These are phyloP conservation scores for Blennius ocellaris DNA, from an alignment of 2,113 vertebrate species.

Conservation along the genomic window DNA sequence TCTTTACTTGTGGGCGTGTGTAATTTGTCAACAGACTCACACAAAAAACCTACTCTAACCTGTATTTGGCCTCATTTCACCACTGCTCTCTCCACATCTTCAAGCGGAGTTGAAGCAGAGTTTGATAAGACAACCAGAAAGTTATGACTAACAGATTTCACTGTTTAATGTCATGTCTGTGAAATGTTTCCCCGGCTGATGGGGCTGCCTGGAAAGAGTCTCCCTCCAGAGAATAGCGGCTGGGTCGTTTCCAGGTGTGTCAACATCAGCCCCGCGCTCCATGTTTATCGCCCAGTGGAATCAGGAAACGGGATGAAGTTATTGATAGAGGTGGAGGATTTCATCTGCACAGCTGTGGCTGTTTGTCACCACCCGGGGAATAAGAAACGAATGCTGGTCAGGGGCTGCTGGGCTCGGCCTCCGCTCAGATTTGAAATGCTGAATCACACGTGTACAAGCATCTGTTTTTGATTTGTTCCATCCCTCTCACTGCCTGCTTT, in stretches of 20 bases:
- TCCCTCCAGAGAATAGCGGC: neutral
- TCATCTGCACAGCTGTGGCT: conserved; percentile 16
- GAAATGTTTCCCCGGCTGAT: conserved; percentile 45
- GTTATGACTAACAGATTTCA: conserved; percentile 56
- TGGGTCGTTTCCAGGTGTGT: conserved; percentile 65
- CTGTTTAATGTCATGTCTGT: conserved; percentile 42
- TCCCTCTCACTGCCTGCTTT: conserved; percentile 54
- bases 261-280: conserved; percentile 48
- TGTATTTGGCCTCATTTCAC: neutral
- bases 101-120: neutral
- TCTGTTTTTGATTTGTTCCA: conserved; percentile 83
- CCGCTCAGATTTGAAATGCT: conserved; percentile 64
- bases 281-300: conserved; percentile 26
- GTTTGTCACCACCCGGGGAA: conserved; percentile 36
- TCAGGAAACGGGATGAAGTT: conserved; percentile 39
- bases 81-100: neutral
- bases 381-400: conserved; percentile 7
- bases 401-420: neutral
- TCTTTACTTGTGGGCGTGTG: conserved; percentile 1
- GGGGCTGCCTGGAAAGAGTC: conserved; percentile 26
- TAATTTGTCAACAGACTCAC: conserved; percentile 45
- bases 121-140: conserved; percentile 9
- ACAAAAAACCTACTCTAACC: conserved; percentile 25
- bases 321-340: conserved; percentile 29
- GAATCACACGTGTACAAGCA: conserved; percentile 80